Evolutionary conservation across 2,888 invertebrate genomes (phyloP).

Genomic region (Polymixis flavicincta): DNA sequence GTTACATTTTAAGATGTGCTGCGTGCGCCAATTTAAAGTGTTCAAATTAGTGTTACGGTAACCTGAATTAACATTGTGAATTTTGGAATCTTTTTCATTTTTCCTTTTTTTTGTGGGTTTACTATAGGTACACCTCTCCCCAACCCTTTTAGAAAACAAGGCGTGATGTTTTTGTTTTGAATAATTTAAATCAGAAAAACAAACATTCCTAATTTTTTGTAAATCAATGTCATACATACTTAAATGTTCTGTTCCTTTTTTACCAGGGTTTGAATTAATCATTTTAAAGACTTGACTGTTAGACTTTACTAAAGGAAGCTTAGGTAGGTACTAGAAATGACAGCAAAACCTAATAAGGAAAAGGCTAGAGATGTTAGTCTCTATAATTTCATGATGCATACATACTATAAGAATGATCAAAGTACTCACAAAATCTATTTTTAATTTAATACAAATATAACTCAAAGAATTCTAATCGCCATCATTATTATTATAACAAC

Average conservation of each 20-base stretch:
- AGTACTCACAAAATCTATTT: conserved; percentile 1
- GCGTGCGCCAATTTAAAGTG: background rate
- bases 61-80: background rate
- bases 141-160: too few relatives aligned
- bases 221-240: background rate
- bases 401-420: background rate
- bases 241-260: background rate
- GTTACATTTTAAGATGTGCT: background rate
- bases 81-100: too few relatives aligned
- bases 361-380: background rate
- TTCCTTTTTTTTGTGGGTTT: too few relatives aligned
- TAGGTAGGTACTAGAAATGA: background rate
- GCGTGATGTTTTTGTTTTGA: too few relatives aligned
- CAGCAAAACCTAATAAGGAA: background rate
- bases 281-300: background rate
- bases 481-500: conserved; percentile 54
- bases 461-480: conserved; percentile 19
- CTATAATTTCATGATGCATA: background rate
- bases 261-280: background rate
- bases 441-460: conserved; percentile 23
- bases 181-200: background rate
- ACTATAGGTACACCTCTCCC: too few relatives aligned
- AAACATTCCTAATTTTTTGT: background rate
- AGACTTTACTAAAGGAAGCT: background rate
- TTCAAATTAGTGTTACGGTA: background rate